A percentile compares a stretch with the other conserved stretches of the same genome.
phyloP scores from a whole-genome alignment of 2,888 invertebrate genomes.

The Bhutanitis thaidina region DNA sequence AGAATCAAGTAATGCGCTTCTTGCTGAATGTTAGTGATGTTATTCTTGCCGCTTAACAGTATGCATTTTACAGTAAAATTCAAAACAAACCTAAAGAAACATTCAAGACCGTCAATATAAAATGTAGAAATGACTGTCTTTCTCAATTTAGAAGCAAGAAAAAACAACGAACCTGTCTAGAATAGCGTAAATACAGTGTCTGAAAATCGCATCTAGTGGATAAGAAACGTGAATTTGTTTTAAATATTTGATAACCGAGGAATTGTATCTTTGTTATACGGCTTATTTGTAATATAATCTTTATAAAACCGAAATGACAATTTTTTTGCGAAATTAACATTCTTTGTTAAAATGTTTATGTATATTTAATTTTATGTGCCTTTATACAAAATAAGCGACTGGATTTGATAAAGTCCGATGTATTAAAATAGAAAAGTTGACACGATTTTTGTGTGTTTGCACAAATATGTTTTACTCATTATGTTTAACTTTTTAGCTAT shows the following conservation, averaged over 20 bases:
- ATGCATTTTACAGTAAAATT: constrained; percentile 3
- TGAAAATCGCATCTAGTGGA: background rate
- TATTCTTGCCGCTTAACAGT: constrained; percentile 8
- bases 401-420: constrained; percentile 69
- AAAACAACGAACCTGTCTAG: no score
- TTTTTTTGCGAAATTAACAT: constrained; percentile 24
- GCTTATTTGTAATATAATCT: constrained; percentile 4
- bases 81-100: no score
- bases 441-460: constrained; percentile 66
- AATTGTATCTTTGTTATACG: constrained; percentile 11
- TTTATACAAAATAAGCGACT: constrained; percentile 66
- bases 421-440: constrained; percentile 52
- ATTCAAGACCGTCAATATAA: no score
- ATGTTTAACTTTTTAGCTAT: constrained; percentile 53
- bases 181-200: constrained; percentile 16
- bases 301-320: constrained; percentile 13
- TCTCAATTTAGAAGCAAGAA: no score
- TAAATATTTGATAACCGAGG: constrained; percentile 12
- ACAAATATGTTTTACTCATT: constrained; percentile 67
- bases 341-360: constrained; percentile 48
- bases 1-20: constrained; percentile 11
- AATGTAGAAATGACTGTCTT: no score
- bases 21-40: constrained; percentile 10
- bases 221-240: constrained; percentile 10
- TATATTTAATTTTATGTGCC: constrained; percentile 76